These are phyloP conservation scores for Apogon hyalosoma DNA, from an alignment of 2,797 vertebrate species.

Conservation along the genomic window DNA sequence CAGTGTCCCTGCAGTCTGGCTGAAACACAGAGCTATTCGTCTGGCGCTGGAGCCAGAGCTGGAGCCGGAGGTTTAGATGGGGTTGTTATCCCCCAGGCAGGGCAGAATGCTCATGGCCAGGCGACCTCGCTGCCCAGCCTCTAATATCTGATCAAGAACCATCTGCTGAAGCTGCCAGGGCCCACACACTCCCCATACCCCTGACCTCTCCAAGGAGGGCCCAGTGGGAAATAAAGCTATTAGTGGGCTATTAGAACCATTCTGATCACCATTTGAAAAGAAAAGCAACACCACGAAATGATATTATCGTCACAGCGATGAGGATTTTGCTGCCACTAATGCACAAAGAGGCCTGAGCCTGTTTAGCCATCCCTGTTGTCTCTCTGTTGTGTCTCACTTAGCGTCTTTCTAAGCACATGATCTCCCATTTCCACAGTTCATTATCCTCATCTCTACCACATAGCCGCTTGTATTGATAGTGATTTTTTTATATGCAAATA, in stretches of 20 bases:
- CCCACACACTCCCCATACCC: constrained; percentile 63
- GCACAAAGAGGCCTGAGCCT: constrained; percentile 35
- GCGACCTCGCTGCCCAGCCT: constrained; percentile 76
- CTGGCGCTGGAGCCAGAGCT: constrained; percentile 65
- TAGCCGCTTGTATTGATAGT: constrained; percentile 15
- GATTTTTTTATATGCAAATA: constrained; percentile 12
- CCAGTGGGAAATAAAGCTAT: constrained; percentile 80
- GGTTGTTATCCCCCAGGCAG: constrained; percentile 68
- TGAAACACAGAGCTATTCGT: constrained; percentile 52
- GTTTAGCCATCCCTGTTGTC: constrained; percentile 29
- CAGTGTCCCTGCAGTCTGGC: constrained; percentile 59
- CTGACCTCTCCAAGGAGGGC: constrained; percentile 80
- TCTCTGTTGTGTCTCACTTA: constrained; percentile 4
- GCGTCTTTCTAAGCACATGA: constrained; percentile 46
- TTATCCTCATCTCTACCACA: constrained; percentile 2
- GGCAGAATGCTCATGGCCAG: constrained; percentile 65
- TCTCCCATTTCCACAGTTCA: constrained; percentile 8
- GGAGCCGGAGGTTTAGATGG: constrained; percentile 57
- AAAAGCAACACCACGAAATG: constrained; percentile 62
- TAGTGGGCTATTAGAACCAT: constrained; percentile 72
- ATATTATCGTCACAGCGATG: constrained; percentile 58
- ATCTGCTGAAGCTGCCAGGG: constrained; percentile 83
- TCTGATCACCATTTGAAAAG: constrained; percentile 73
- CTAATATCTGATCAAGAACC: constrained; percentile 86
- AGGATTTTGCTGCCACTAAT: constrained; percentile 39